Evolutionary conservation across 2,113 vertebrate genomes (phyloP).

Genomic region (Ailuropoda melanoleuca): DNA sequence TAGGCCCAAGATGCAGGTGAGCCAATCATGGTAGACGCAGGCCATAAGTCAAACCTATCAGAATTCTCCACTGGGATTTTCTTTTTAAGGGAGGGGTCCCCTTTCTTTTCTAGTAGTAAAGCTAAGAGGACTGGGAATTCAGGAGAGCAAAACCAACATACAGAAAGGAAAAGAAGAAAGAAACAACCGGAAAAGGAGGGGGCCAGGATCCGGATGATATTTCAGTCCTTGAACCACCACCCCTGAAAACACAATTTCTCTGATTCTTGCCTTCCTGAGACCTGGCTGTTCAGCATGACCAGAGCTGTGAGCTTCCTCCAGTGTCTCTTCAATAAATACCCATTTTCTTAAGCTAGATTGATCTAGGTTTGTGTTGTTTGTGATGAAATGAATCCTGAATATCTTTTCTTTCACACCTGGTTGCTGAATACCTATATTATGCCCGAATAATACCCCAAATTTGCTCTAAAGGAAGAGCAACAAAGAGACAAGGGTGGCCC

Average conservation of each 20-base stretch:
- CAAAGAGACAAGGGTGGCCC: rapidly evolving
- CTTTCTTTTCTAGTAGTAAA: background rate
- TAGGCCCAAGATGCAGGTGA: background rate
- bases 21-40: background rate
- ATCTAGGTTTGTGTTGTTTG: background rate
- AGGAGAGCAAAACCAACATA: background rate
- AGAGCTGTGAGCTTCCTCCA: background rate
- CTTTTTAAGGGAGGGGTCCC: background rate
- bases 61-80: background rate
- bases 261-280: background rate
- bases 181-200: background rate
- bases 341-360: background rate
- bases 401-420: background rate
- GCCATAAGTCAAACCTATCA: background rate
- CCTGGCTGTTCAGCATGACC: background rate
- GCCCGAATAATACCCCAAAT: background rate
- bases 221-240: background rate
- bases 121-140: background rate
- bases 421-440: background rate
- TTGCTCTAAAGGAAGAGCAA: background rate
- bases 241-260: background rate
- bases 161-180: background rate
- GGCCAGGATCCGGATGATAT: background rate
- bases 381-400: background rate
- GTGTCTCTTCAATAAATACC: background rate